phyloP scores from a whole-genome alignment of 2,113 vertebrate genomes.

The Pelecanoides urinatrix region DNA sequence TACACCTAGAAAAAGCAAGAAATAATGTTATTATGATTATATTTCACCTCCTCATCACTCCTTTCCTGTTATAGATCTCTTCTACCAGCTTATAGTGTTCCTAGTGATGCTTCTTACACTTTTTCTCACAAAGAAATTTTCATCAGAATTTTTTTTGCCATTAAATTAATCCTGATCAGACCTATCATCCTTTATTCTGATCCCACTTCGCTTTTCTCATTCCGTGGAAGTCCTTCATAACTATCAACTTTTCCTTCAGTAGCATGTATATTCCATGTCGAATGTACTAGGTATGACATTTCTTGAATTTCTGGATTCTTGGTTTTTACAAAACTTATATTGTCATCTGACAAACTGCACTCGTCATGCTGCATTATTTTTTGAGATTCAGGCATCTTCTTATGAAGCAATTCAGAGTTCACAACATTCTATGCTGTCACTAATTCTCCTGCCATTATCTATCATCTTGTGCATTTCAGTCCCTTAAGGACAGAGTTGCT shows the following conservation, averaged over 20 bases:
- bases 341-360: not conserved
- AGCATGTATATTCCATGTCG: not conserved
- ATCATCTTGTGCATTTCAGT: not conserved
- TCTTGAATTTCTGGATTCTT: not conserved
- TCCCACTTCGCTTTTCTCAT: not conserved
- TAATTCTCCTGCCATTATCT: not conserved
- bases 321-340: not conserved
- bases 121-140: not conserved
- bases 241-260: not conserved
- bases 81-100: not conserved
- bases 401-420: not conserved
- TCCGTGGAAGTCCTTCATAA: not conserved
- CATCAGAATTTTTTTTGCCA: rapidly evolving
- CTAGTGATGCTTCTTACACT: not conserved
- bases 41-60: not conserved
- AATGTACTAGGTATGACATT: not conserved
- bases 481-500: not conserved
- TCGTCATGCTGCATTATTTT: not conserved
- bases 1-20: not conserved
- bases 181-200: not conserved
- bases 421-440: not conserved
- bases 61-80: not conserved
- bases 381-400: not conserved
- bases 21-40: not conserved
- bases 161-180: not conserved